phyloP scores from a whole-genome alignment of 1,140 invertebrate genomes.

The Glossosoma conforme region DNA sequence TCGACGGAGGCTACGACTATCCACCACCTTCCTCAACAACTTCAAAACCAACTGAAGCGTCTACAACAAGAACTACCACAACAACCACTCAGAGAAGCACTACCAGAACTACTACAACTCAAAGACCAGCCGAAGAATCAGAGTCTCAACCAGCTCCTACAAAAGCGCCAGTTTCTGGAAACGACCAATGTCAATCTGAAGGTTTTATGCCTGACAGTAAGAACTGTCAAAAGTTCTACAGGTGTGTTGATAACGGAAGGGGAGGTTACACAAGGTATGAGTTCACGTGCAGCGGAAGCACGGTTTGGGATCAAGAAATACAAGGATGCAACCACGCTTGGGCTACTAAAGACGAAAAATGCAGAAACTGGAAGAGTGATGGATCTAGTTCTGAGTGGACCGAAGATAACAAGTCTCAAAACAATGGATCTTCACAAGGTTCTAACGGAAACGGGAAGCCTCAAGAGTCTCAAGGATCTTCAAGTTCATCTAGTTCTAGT shows the following conservation, averaged over 20 bases:
- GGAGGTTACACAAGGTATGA: conserved; percentile 50
- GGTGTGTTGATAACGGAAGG: conserved; percentile 47
- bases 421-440: too few relatives aligned
- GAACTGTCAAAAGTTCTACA: conserved; percentile 60
- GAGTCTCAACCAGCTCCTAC: conserved; percentile 22
- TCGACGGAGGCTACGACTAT: conserved; percentile 14
- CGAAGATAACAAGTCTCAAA: conserved; percentile 4
- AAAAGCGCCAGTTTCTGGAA: conserved; percentile 23
- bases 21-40: conserved; percentile 19
- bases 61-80: conserved; percentile 32
- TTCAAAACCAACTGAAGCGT: conserved; percentile 20
- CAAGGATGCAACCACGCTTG: conserved; percentile 55
- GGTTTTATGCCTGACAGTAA: conserved; percentile 53
- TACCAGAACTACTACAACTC: conserved; percentile 10
- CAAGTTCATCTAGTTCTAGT: too few relatives aligned
- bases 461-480: neutral
- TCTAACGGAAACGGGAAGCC: conserved; percentile 13
- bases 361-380: conserved; percentile 10
- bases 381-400: conserved; percentile 7
- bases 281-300: conserved; percentile 55
- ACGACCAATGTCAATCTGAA: conserved; percentile 45
- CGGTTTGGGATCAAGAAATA: conserved; percentile 54
- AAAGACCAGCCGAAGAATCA: conserved; percentile 6
- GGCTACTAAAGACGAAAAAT: conserved; percentile 37
- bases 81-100: conserved; percentile 16